Conservation (phyloP, 2,888 invertebrate species). For the Thumatha senex region DNA sequence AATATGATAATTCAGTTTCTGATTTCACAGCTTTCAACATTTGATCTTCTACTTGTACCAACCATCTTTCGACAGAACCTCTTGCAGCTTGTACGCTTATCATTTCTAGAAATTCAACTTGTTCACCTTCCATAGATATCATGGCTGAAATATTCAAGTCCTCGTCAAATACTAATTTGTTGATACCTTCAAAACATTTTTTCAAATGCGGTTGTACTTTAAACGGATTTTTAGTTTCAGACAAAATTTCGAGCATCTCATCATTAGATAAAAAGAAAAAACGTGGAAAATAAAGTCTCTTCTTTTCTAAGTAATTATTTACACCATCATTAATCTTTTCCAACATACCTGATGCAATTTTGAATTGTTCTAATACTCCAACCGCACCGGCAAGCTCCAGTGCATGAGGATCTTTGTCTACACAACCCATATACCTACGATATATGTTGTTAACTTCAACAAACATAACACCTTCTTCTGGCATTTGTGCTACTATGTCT, state of each 20-base stretch:
- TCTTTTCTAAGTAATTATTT: constrained; percentile 92
- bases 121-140: constrained; percentile 90
- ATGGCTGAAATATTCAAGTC: constrained; percentile 89
- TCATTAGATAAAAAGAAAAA: constrained; percentile 96
- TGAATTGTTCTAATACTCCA: constrained; percentile 89
- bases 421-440: constrained; percentile 85
- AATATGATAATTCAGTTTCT: constrained; percentile 86
- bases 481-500: constrained; percentile 93
- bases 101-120: constrained; percentile 83
- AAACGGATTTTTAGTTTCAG: constrained; percentile 93
- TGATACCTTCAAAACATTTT: constrained; percentile 95
- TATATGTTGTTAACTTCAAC: constrained; percentile 88
- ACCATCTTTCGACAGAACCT: constrained; percentile 94
- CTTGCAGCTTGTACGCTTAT: constrained; percentile 88
- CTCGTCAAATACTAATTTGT: constrained; percentile 87
- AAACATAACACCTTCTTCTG: constrained; percentile 92
- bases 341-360: constrained; percentile 86
- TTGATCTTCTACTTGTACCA: constrained; percentile 91
- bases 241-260: constrained; percentile 94
- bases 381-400: constrained; percentile 85
- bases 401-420: constrained; percentile 85
- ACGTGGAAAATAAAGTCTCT: constrained; percentile 91
- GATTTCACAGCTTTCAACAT: constrained; percentile 89
- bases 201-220: constrained; percentile 93
- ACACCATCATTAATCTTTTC: constrained; percentile 93